Base-by-base conservation (phyloP, 2,113 vertebrate species). In the Clarias macrocephalus region DNA sequence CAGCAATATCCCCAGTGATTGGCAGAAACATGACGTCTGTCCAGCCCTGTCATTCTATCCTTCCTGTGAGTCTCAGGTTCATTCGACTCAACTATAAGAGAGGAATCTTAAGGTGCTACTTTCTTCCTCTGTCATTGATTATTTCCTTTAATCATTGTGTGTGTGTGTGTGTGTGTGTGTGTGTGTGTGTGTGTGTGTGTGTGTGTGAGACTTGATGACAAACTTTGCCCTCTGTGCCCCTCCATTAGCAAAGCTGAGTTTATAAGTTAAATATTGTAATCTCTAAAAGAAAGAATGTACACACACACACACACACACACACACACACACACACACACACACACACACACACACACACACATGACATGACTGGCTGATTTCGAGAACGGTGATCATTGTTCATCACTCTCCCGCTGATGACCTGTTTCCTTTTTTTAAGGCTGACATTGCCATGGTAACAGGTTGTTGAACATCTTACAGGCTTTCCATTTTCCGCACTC, bases 401-500 rank as follows among this genome's bases (percentile, higher is more conserved):
- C 94, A 94, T 92, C 93, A 93, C 93, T 94, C 92, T 91, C 92
- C 94, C 93, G 92, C 94, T 94, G 92, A 80, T 94, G 89, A 1
- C 23, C 92, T 95, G 92, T 93, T 95, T 95, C 94, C 94, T 92
- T 92, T 91, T 91, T 90, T 89, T 94, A 93, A 93, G 82, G 48
- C 92, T 86, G 93, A 85, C 89, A 90, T 99, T 96, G 94, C 97
- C 96, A 96, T 88, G 96, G 96, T 93, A 96, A 97, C 97, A 63
- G 56, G 48, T 16, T 15, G 63, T 42, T 42, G 52, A 75, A 25
- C 42, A 56, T 76, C 59, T 62, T 23, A 85, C 65, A 37, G 68
- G 7, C 21, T 60, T 73, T 75, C 30, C 54, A 8, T 48, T 48
- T 48, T 73, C 66, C 13, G 70, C 37, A 23, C 37, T 75, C 72